A percentile compares a stretch with the other conserved stretches of the same genome.
Conservation (phyloP, 2,888 invertebrate species). For the Cryptophagus acutangulus region DNA sequence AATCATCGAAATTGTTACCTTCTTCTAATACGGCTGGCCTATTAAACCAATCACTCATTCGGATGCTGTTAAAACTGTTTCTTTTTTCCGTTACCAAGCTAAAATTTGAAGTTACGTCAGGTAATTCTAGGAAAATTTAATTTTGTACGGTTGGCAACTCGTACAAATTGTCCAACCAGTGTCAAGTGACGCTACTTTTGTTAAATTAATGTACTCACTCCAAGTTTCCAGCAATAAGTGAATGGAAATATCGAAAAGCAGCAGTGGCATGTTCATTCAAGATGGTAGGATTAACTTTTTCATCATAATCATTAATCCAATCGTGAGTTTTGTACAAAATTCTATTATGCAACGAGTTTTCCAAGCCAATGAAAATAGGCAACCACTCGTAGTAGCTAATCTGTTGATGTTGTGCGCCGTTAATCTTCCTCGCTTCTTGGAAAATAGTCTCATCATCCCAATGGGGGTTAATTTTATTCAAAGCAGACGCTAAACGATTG, state of each 20-base stretch:
- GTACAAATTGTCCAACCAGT: not conserved
- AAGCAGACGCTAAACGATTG: constrained; percentile 62
- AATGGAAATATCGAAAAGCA: constrained; percentile 71
- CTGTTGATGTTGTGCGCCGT: constrained; percentile 65
- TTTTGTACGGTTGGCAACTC: not conserved
- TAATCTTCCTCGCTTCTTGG: constrained; percentile 68
- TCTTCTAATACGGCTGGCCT: constrained; percentile 62
- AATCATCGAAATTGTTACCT: constrained; percentile 62
- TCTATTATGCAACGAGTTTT: constrained; percentile 60
- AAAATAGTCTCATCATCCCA: constrained; percentile 70
- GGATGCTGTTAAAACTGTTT: constrained; percentile 52
- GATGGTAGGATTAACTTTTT: constrained; percentile 59
- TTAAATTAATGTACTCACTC: constrained; percentile 53
- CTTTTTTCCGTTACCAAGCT: constrained; percentile 60
- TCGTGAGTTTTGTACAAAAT: constrained; percentile 57
- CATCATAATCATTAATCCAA: constrained; percentile 65
- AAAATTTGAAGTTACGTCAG: constrained; percentile 24
- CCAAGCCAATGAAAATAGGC: constrained; percentile 63
- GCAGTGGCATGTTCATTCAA: constrained; percentile 68
- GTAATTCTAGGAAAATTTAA: constrained; percentile 4
- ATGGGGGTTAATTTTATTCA: constrained; percentile 63
- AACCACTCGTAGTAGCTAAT: constrained; percentile 75
- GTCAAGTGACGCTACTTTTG: not conserved
- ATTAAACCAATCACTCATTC: constrained; percentile 69
- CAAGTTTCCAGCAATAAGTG: constrained; percentile 63